Evolutionary conservation across 2,888 invertebrate genomes (phyloP).

Genomic region (Pediacus dermestoides): DNA sequence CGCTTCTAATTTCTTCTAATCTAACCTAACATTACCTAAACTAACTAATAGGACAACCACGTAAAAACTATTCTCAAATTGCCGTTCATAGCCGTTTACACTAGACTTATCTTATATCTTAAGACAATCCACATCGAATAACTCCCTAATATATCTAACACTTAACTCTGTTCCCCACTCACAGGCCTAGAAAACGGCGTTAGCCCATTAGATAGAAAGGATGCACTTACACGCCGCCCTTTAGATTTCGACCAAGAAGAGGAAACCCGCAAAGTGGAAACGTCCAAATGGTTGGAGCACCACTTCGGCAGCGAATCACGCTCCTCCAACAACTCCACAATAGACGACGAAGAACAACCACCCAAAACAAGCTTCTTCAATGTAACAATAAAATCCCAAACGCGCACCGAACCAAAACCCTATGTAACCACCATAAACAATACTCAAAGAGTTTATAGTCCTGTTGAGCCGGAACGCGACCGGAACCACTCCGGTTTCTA

Average conservation of each 20-base stretch:
- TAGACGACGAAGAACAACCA: conserved; percentile 42
- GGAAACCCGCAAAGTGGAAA: conserved; percentile 84
- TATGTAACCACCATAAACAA: conserved; percentile 34
- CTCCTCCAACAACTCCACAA: conserved; percentile 60
- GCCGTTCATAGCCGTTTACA: too few relatives aligned
- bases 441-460: conserved; percentile 45
- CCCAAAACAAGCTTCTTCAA: conserved; percentile 73
- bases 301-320: conserved; percentile 86
- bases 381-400: conserved; percentile 69
- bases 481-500: conserved; percentile 36
- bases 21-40: too few relatives aligned
- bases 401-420: conserved; percentile 26
- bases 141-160: too few relatives aligned
- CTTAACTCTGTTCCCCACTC: too few relatives aligned
- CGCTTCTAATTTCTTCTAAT: too few relatives aligned
- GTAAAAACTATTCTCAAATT: too few relatives aligned
- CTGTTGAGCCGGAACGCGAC: conserved; percentile 52
- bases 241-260: conserved; percentile 84
- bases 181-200: conserved; percentile 37
- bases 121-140: too few relatives aligned
- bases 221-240: conserved; percentile 76
- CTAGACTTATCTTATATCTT: too few relatives aligned
- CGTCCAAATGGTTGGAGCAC: conserved; percentile 86
- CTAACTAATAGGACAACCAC: too few relatives aligned
- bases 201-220: conserved; percentile 64